Evolutionary conservation across 1,140 invertebrate species (phyloP), one percentile per base, ranked within the genome.

Genomic region (Ooceraea biroi): DNA sequence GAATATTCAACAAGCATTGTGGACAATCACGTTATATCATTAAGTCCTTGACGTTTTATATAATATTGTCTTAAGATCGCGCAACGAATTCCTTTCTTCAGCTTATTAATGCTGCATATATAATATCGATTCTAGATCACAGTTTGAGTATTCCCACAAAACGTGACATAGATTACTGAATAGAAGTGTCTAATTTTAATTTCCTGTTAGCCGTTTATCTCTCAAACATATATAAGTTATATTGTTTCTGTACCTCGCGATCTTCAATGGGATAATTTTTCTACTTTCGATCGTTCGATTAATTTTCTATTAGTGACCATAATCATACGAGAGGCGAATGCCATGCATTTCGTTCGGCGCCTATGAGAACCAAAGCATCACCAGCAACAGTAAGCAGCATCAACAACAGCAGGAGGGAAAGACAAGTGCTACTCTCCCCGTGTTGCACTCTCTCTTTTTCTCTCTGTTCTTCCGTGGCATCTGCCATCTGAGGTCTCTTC

Each of bases 341-440:
- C 2, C 36, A 3, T 17, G 41, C 12, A 55, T 60, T 77, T 30
- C n/a, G n/a, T 55, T 55, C 50, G 63, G 0, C 71, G 66, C 66
- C 57, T 36, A 19, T 72, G 82, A 22, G 4, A 52, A 19, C 2
- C 14, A 25, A 82, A 78, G 41, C 61, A 83, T 41, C n/a, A 78
- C 3, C 58, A 65, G 44, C 48, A 80, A 73, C 72, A 78, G 52
- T 46, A 66, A 72, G 71, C 72, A 74, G 58, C 74, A 84, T 76
- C 82, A 66, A 58, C 69, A 85, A 71, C 87, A 80, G 73, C 73
- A 77, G 71, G 73, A 89, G 83, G 82, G 87, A 85, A 63, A 89
- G 90, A 90, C 90, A 90, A 91, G 89, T 90, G 91, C 78, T 77
- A 71, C 63, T 55, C 57, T 71, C 46, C 19, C 41, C 52, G 46